Conservation (phyloP, 2,888 invertebrate genomes). For the Tyria jacobaeae region DNA sequence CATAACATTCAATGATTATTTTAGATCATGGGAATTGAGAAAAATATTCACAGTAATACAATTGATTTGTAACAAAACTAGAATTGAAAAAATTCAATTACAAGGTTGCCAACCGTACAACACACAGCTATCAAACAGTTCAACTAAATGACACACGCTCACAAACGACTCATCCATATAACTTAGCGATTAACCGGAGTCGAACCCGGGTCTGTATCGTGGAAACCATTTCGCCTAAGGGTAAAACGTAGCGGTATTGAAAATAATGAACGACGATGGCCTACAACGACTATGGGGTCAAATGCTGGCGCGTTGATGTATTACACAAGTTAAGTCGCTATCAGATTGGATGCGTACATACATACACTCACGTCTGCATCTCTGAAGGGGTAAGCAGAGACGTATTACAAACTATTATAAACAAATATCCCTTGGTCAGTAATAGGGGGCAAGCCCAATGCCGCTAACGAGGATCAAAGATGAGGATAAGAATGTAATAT, state of each 20-base stretch:
- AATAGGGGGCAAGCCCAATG: too few relatives aligned
- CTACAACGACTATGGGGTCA: conserved; percentile 15
- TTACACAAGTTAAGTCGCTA: conserved; percentile 4
- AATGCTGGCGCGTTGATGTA: conserved; percentile 6
- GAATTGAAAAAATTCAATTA: too few relatives aligned
- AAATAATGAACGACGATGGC: conserved; percentile 26
- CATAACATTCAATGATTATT: too few relatives aligned
- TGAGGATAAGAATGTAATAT: too few relatives aligned
- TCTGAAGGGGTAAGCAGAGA: background rate
- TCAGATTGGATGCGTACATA: background rate
- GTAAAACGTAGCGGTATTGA: conserved; percentile 41
- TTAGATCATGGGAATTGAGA: too few relatives aligned
- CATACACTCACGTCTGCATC: background rate
- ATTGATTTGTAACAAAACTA: too few relatives aligned
- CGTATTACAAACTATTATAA: too few relatives aligned
- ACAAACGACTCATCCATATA: conserved; percentile 35
- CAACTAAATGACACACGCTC: conserved; percentile 40
- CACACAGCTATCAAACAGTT: background rate
- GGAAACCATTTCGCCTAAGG: conserved; percentile 48
- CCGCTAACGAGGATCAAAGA: too few relatives aligned
- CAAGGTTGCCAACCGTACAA: too few relatives aligned
- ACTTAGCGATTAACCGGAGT: conserved; percentile 40
- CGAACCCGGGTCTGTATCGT: conserved; percentile 37
- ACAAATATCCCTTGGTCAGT: too few relatives aligned
- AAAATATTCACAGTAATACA: too few relatives aligned